Evolutionary conservation across 2,113 vertebrate species (phyloP).

Genomic region (Maccullochella peelii): DNA sequence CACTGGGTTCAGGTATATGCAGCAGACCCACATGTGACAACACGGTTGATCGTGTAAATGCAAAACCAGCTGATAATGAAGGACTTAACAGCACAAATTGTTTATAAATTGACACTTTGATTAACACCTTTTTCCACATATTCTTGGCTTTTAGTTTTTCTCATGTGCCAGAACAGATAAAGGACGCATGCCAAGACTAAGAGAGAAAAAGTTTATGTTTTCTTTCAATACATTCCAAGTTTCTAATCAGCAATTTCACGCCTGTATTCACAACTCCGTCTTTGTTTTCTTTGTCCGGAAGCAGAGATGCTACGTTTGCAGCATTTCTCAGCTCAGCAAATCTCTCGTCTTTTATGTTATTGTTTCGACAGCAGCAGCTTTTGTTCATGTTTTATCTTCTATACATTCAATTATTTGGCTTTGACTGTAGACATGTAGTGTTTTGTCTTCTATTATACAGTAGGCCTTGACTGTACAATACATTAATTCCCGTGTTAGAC

Average conservation of each 20-base stretch:
- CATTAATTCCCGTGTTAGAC: slow-evolving; percentile 12
- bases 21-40: background rate
- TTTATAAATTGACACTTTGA: slow-evolving; percentile 31
- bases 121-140: slow-evolving; percentile 29
- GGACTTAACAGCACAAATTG: background rate
- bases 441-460: slow-evolving; percentile 33
- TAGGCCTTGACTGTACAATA: slow-evolving; percentile 11
- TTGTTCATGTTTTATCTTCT: slow-evolving; percentile 36
- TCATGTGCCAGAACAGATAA: slow-evolving; percentile 57
- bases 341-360: slow-evolving; percentile 46
- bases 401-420: slow-evolving; percentile 33
- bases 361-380: slow-evolving; percentile 30
- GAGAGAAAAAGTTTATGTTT: slow-evolving; percentile 62
- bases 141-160: slow-evolving; percentile 31
- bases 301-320: slow-evolving; percentile 56
- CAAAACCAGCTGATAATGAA: background rate
- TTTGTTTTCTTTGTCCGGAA: slow-evolving; percentile 70
- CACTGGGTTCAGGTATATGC: background rate
- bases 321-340: slow-evolving; percentile 51
- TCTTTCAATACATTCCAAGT: slow-evolving; percentile 68
- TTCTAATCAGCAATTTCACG: slow-evolving; percentile 76
- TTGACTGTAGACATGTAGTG: slow-evolving; percentile 45
- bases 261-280: slow-evolving; percentile 62
- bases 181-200: slow-evolving; percentile 52
- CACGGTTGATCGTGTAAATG: background rate